phyloP scores from a whole-genome alignment of 2,888 invertebrate genomes.

The Arge pagana region DNA sequence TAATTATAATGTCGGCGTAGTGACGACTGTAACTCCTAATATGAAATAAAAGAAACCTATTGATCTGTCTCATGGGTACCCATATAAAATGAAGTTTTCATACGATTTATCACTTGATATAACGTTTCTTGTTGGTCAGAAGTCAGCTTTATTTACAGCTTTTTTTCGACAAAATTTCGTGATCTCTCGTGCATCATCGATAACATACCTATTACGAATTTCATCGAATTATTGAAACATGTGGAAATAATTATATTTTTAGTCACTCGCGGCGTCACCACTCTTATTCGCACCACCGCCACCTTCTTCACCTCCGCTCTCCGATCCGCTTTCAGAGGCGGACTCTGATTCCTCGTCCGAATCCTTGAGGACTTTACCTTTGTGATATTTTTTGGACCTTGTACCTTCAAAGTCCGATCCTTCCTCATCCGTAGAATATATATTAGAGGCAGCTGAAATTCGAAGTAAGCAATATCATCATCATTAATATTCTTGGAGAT shows the following conservation, averaged over 20 bases:
- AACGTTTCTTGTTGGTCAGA: too few species aligned
- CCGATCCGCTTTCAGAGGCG: slow-evolving; percentile 56
- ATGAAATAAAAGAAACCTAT: slow-evolving; percentile 29
- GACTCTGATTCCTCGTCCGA: slow-evolving; percentile 68
- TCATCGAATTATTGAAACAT: neutral
- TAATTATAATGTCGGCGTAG: slow-evolving; percentile 26
- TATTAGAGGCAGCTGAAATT: slow-evolving; percentile 65
- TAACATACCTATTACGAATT: too few species aligned
- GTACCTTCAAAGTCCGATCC: slow-evolving; percentile 82
- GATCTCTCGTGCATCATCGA: too few species aligned
- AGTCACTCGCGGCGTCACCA: slow-evolving; percentile 30
- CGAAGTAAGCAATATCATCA: slow-evolving; percentile 13
- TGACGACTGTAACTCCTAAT: slow-evolving; percentile 37
- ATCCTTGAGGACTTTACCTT: slow-evolving; percentile 79
- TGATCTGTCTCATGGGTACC: slow-evolving; percentile 17
- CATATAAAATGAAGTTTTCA: slow-evolving; percentile 11
- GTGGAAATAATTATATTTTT: neutral
- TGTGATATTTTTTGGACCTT: slow-evolving; percentile 72
- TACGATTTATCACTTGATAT: too few species aligned
- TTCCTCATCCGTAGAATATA: slow-evolving; percentile 89
- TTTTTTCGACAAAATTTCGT: too few species aligned
- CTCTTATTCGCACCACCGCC: slow-evolving; percentile 53
- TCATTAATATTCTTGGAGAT: neutral
- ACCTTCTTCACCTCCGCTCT: slow-evolving; percentile 54
- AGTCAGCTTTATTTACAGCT: neutral